A percentile compares a stretch with the other conserved stretches of the same genome.
Evolutionary conservation across 1,140 invertebrate species (phyloP).

Genomic region (Polypedilum pembai): DNA sequence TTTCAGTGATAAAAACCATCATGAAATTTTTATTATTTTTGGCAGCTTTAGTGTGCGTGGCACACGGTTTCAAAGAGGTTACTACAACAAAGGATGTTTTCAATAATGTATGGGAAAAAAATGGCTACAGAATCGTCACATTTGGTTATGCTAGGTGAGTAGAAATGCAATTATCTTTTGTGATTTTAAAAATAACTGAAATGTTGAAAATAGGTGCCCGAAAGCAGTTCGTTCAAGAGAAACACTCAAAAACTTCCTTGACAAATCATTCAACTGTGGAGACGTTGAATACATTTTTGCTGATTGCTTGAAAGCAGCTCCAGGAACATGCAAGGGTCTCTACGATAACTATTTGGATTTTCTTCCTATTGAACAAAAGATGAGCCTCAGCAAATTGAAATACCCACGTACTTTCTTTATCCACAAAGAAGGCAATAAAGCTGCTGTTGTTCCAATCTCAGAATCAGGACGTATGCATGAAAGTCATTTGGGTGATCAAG

Average conservation of each 20-base stretch:
- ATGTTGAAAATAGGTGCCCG: background rate
- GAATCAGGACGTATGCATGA: background rate
- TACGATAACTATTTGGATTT: background rate
- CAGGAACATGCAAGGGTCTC: background rate
- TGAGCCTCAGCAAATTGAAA: background rate
- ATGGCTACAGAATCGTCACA: background rate
- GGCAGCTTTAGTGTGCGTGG: background rate
- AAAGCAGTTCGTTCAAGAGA: background rate
- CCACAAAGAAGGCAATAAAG: background rate
- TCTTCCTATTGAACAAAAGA: background rate
- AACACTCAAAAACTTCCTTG: background rate
- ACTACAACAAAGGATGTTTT: background rate
- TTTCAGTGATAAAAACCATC: background rate
- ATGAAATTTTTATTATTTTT: background rate
- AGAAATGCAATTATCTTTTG: background rate
- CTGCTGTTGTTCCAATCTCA: background rate
- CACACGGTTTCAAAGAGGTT: background rate
- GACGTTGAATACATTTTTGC: background rate
- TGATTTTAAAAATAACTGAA: background rate
- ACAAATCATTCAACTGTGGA: background rate
- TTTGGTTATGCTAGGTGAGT: background rate
- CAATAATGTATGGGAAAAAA: background rate
- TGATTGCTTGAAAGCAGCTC: background rate
- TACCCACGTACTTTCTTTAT: background rate
- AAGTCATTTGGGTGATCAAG: too few relatives aligned